Evolutionary conservation across 1,140 invertebrate species (phyloP).

Genomic region (Platorchestia sp.): DNA sequence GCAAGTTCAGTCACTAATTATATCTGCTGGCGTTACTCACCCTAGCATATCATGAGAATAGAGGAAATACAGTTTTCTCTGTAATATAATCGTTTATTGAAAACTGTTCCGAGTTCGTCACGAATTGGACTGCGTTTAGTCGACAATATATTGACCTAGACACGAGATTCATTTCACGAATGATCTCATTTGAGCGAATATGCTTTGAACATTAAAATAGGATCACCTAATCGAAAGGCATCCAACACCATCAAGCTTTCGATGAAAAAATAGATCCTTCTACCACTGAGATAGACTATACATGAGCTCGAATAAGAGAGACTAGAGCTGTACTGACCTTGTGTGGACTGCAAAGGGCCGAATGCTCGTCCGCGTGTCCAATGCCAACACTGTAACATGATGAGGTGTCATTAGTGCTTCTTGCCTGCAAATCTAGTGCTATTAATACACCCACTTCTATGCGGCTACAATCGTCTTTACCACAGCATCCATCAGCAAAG

Average conservation of each 20-base stretch:
- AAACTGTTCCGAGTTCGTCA: neutral
- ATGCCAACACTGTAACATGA: neutral
- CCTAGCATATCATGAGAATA: neutral
- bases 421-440: slow-evolving; percentile 36
- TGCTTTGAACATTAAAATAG: neutral
- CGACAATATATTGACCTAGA: neutral
- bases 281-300: neutral
- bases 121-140: neutral
- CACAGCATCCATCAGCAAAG: slow-evolving; percentile 22
- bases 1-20: neutral
- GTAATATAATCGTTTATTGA: neutral
- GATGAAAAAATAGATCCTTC: neutral
- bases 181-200: neutral
- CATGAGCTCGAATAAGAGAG: neutral
- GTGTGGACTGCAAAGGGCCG: neutral
- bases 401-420: slow-evolving; percentile 18
- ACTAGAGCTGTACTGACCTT: neutral
- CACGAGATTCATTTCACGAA: neutral
- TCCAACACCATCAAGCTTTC: neutral
- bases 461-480: neutral
- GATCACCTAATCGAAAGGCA: neutral
- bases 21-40: neutral
- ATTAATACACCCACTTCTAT: slow-evolving; percentile 29
- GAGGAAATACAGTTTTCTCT: neutral
- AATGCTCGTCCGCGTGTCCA: neutral